These are phyloP conservation scores for Parascotia fuliginaria DNA, from an alignment of 2,888 invertebrate genomes.

Conservation along the genomic window DNA sequence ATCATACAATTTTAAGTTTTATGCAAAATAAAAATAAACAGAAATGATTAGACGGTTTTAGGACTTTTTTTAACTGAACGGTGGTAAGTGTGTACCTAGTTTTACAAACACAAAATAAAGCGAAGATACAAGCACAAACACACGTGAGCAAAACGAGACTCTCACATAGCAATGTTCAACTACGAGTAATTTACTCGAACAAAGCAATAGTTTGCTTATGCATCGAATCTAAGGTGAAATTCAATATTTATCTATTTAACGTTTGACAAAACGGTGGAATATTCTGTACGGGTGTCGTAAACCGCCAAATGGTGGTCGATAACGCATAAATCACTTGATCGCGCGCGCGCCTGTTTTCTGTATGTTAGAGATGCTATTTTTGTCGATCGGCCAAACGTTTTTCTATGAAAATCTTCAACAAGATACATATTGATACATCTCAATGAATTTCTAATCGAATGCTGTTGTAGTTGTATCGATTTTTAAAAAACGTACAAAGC, in stretches of 20 bases:
- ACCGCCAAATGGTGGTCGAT: slow-evolving; percentile 70
- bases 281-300: slow-evolving; percentile 64
- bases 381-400: slow-evolving; percentile 61
- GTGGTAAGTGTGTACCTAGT: too few species aligned
- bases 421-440: slow-evolving; percentile 49
- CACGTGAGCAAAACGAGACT: slow-evolving; percentile 47
- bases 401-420: slow-evolving; percentile 68
- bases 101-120: slow-evolving; percentile 26
- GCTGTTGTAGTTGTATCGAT: too few species aligned
- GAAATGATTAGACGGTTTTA: too few species aligned
- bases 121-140: slow-evolving; percentile 47
- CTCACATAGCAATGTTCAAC: slow-evolving; percentile 59
- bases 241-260: slow-evolving; percentile 30
- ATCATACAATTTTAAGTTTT: too few species aligned
- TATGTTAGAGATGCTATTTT: slow-evolving; percentile 79
- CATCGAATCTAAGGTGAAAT: slow-evolving; percentile 39
- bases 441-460: too few species aligned
- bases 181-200: slow-evolving; percentile 44
- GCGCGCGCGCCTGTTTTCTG: slow-evolving; percentile 81
- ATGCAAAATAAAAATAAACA: too few species aligned
- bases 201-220: slow-evolving; percentile 45
- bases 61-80: too few species aligned
- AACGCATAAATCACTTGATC: slow-evolving; percentile 78
- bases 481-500: too few species aligned
- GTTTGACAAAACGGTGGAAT: slow-evolving; percentile 57